A percentile compares a stretch with the other conserved stretches of the same genome.
Conservation (phyloP, 2,113 vertebrate genomes). For the Myodes glareolus region DNA sequence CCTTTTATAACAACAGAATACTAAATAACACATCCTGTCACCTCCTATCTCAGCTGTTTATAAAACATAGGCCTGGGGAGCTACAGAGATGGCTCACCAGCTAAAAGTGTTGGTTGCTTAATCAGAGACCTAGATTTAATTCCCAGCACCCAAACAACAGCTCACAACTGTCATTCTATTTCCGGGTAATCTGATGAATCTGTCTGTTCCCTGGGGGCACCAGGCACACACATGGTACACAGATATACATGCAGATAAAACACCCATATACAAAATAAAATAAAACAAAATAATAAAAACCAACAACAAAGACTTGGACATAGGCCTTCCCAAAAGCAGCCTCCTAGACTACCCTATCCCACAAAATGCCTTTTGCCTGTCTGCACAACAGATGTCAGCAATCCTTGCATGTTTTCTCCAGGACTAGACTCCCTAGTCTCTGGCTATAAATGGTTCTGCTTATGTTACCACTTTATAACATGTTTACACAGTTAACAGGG, state of each 20-base stretch:
- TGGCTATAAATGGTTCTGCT: neutral
- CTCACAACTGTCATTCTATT: neutral
- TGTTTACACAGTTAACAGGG: neutral
- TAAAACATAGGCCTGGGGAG: neutral
- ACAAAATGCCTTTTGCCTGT: neutral
- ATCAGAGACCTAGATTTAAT: neutral
- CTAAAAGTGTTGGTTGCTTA: neutral
- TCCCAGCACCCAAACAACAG: too few relatives aligned
- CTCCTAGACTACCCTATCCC: neutral
- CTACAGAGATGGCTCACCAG: neutral
- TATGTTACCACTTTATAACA: neutral
- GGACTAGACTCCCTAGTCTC: neutral
- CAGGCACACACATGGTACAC: too few relatives aligned
- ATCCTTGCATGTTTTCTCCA: neutral
- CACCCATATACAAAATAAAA: neutral
- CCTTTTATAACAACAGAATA: neutral
- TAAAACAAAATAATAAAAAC: neutral
- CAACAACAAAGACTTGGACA: neutral
- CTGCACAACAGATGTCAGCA: neutral
- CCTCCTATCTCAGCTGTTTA: fast-evolving
- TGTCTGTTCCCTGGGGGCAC: neutral
- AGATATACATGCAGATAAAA: neutral
- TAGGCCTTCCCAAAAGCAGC: neutral
- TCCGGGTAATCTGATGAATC: neutral
- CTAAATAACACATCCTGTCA: neutral